phyloP scores from a whole-genome alignment of 2,113 vertebrate genomes.

The Falcunculus frontatus region DNA sequence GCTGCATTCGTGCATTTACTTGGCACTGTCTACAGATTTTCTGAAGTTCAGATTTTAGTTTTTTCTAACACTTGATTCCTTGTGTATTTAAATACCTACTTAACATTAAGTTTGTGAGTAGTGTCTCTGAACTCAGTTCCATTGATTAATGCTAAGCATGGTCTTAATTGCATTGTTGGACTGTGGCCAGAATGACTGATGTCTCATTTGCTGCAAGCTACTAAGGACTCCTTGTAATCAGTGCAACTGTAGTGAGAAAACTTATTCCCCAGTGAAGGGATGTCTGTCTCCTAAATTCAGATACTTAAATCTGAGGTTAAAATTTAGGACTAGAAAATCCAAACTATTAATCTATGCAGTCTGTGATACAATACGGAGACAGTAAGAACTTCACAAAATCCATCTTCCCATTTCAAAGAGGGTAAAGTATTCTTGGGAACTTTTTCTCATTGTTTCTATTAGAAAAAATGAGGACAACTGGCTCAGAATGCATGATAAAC shows the following conservation, averaged over 20 bases:
- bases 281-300: background rate
- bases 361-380: background rate
- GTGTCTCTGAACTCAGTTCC: background rate
- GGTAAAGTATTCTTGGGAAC: background rate
- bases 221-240: conserved; percentile 2
- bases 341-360: background rate
- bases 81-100: background rate
- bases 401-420: background rate
- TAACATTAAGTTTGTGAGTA: background rate
- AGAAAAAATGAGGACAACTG: background rate
- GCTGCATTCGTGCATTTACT: background rate
- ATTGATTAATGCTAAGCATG: conserved; percentile 19
- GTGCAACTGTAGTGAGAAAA: background rate
- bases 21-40: background rate
- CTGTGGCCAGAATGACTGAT: background rate
- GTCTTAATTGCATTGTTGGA: conserved; percentile 21
- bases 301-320: background rate
- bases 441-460: background rate
- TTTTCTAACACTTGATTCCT: background rate
- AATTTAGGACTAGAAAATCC: background rate
- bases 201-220: background rate
- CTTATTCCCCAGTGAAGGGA: background rate
- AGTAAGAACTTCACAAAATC: background rate
- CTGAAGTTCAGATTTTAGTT: background rate
- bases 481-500: background rate